phyloP scores from a whole-genome alignment of 2,113 vertebrate genomes.

The Triplophysa dalaica region DNA sequence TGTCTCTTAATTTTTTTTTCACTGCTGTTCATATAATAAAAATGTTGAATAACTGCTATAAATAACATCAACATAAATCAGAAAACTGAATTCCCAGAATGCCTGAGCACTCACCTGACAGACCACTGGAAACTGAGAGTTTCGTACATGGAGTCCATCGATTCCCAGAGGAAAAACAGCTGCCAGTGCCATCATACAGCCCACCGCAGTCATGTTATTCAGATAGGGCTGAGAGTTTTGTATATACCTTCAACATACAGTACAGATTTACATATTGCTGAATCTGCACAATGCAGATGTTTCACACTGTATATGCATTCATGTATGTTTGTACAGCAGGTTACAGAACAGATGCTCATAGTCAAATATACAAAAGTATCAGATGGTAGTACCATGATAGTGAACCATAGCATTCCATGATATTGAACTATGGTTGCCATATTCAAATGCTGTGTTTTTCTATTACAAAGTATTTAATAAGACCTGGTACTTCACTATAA shows the following conservation, averaged over 20 bases:
- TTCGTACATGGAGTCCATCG: conserved; percentile 84
- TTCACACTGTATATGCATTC: neutral
- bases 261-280: conserved; percentile 31
- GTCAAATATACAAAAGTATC: neutral
- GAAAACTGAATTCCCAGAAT: conserved; percentile 4
- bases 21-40: no score
- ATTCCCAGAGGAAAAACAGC: conserved; percentile 88
- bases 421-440: no score
- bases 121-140: conserved; percentile 82
- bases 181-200: conserved; percentile 87
- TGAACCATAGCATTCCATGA: neutral
- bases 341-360: neutral
- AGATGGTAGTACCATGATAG: neutral
- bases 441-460: no score
- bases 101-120: conserved; percentile 79
- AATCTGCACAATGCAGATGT: neutral
- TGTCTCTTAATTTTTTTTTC: no score
- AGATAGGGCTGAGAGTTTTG: conserved; percentile 94
- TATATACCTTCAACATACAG: conserved; percentile 80
- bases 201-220: conserved; percentile 91
- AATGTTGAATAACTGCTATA: neutral
- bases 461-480: no score
- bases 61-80: neutral
- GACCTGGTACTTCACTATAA: neutral
- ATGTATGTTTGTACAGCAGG: neutral